Base-by-base conservation (phyloP, 2,113 vertebrate species). In the Ceyx melanurus region DNA sequence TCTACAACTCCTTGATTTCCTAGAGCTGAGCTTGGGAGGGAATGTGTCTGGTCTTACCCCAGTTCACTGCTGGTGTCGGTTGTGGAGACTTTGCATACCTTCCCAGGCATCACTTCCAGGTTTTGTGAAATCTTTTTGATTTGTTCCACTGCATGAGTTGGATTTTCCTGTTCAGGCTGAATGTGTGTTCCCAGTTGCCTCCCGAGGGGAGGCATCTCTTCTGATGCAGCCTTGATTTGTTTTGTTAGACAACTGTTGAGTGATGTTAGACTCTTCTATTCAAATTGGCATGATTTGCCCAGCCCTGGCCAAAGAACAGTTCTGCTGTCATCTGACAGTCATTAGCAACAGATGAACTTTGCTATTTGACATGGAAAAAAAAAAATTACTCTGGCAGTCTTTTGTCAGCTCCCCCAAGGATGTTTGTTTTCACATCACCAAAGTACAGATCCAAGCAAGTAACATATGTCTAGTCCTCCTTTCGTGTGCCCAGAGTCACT, bases 161-260 rank as follows among this genome's bases (percentile, higher is more conserved):
- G 22, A 6, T 15, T 67, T 45, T 74, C 37, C 40, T 46, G 3
- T 74, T 92, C 26, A 11, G 3, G 10, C 31, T 80, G n/a, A 42
- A 20, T 29, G 43, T 1, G 0, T 74, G 60, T 26, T 81, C 1
- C 0, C 2, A 2, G 50, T 70, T 0, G 0, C 23, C 88, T 60
- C 15, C 1, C 33, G 40, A 43, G 43, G 19, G 21, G n/a, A 82
- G 10, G 31, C 48, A 83, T 71, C 40, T 58, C n/a, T 57, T 72
- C 57, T 65, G 29, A 33, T 72, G 60, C 46, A 68, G 35, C 43
- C 72, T 60, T 72, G 29, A 45, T 94, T 73, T 86, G 56, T 79
- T 89, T 68, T 84, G 81, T 81, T 57, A 84, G 77, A 57, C 53
- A 5, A 0, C 25, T 66, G 0, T 29, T 37, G 51, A 86, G 42